Evolutionary conservation across 2,113 vertebrate species (phyloP), one percentile per base, ranked within the genome.

Genomic region (Carollia perspicillata): DNA sequence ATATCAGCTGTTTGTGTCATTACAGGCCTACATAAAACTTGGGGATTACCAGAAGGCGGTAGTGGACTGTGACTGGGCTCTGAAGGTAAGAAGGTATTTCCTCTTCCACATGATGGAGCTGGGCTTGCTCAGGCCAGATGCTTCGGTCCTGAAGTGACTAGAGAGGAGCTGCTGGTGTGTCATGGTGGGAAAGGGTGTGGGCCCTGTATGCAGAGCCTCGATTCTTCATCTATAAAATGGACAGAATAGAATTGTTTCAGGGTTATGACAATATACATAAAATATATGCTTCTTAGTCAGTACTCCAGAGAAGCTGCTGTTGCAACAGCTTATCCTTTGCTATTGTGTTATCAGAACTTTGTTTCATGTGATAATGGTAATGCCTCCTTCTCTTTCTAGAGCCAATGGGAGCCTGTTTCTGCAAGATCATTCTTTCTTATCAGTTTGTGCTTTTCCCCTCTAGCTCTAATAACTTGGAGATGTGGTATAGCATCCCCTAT

Each of bases 21-120:
- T 95, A 1, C 94, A 99, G 99, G 99, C 99, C 12, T 99, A 99
- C 78, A 98, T 99, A 95, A 99, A 99, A 96, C 97, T 99, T 75
- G 96, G 96, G 2, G 98, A 98, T 89, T 99, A 99, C 91, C 97
- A 97, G 81, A 99, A 99, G 84, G 99, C 99, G 47, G 97, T 99
- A 83, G 89, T 47, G 95, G 99, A 99, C 96, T 99, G 99, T 86
- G 98, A 99, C 66, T 99, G 99, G 99, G 99, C 99, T 58, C 93
- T 99, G 71, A 99, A 99, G 99, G 99, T 99, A 98, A 98, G 98
- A 95, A 30, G 80, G 1, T 1, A 3, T 42, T 68, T 94, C 72
- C 44, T 33, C 55, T 79, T 17, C 23, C 42, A 20, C 30, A 0
- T 23, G 22, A 44, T 13, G 2, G 30, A 22, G 8, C 1, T 47